phyloP scores from a whole-genome alignment of 2,888 invertebrate genomes.

The Heliconius hortense region DNA sequence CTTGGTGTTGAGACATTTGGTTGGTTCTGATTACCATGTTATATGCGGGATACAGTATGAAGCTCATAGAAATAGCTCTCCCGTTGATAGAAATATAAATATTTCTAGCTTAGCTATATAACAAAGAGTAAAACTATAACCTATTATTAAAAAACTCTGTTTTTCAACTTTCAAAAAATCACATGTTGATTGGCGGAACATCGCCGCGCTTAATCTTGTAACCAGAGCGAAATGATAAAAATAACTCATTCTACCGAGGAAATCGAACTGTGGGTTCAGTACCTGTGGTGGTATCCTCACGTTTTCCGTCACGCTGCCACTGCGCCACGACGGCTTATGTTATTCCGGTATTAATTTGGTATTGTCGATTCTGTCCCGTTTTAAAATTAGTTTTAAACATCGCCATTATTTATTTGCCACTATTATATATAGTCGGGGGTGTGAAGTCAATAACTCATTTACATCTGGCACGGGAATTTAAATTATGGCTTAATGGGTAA shows the following conservation, averaged over 20 bases:
- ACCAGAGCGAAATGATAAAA: too few relatives aligned
- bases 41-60: neutral
- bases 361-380: slow-evolving; percentile 1
- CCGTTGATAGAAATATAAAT: too few relatives aligned
- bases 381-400: slow-evolving; percentile 13
- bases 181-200: too few relatives aligned
- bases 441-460: slow-evolving; percentile 28
- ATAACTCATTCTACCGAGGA: neutral
- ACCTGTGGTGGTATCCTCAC: too few relatives aligned
- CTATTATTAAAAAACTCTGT: too few relatives aligned
- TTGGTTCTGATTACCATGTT: neutral
- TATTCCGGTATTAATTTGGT: too few relatives aligned
- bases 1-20: too few relatives aligned
- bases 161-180: too few relatives aligned
- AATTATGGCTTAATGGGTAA: slow-evolving; percentile 22
- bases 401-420: slow-evolving; percentile 21
- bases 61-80: neutral
- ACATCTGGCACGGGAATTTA: slow-evolving; percentile 24
- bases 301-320: neutral
- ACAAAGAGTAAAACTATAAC: too few relatives aligned
- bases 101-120: too few relatives aligned
- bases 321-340: neutral
- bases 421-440: slow-evolving; percentile 14
- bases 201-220: too few relatives aligned
- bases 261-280: too few relatives aligned